phyloP scores from a whole-genome alignment of 2,797 vertebrate species.

The Leptodactylus fallax region DNA sequence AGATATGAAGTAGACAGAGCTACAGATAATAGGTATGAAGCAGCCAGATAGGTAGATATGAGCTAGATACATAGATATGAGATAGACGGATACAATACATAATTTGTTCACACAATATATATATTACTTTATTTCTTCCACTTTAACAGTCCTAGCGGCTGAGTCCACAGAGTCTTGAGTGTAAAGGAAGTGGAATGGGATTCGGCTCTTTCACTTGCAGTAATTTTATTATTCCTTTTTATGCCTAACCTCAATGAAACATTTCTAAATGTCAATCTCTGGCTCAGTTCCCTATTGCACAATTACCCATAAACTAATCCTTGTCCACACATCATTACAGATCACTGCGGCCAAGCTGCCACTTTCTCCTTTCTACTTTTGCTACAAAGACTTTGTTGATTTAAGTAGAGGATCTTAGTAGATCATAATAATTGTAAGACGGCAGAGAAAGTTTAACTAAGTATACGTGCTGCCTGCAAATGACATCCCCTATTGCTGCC shows the following conservation, averaged over 20 bases:
- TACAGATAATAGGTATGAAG: no score
- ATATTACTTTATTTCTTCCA: background rate
- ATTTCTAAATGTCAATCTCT: slow-evolving; percentile 52
- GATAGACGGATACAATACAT: background rate
- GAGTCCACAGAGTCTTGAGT: background rate
- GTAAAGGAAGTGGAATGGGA: background rate
- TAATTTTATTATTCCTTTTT: slow-evolving; percentile 45
- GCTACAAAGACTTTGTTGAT: slow-evolving; percentile 40
- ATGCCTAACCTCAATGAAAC: slow-evolving; percentile 31
- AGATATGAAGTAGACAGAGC: background rate
- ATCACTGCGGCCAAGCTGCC: slow-evolving; percentile 22
- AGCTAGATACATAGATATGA: no score
- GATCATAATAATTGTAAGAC: slow-evolving; percentile 33
- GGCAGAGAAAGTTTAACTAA: slow-evolving; percentile 9
- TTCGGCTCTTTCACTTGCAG: slow-evolving; percentile 3
- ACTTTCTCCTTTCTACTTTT: slow-evolving; percentile 21
- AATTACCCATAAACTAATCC: slow-evolving; percentile 49
- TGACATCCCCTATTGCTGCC: slow-evolving; percentile 10
- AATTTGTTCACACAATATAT: background rate
- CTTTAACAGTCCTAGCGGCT: background rate
- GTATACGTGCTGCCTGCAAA: slow-evolving; percentile 24
- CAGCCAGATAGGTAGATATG: no score
- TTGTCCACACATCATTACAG: slow-evolving; percentile 43
- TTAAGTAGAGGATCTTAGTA: slow-evolving; percentile 21
- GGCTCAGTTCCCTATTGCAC: slow-evolving; percentile 44